These are phyloP conservation scores for Digitonthophagus gazella DNA, from an alignment of 2,888 invertebrate genomes.

Conservation along the genomic window DNA sequence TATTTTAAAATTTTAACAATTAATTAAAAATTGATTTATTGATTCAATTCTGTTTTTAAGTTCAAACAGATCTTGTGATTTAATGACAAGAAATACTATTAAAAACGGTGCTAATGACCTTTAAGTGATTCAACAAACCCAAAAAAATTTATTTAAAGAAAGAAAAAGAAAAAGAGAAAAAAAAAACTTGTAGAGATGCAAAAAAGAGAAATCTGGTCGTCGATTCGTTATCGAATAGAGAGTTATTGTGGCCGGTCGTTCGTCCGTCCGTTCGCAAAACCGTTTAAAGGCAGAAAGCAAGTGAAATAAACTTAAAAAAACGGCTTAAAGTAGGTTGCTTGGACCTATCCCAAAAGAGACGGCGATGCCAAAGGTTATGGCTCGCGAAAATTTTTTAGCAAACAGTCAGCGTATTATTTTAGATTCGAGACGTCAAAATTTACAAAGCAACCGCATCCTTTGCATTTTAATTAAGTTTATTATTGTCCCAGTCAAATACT, in stretches of 20 bases:
- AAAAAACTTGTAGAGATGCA: no score
- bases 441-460: background rate
- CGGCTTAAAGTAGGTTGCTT: background rate
- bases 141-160: background rate
- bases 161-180: no score
- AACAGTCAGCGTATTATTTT: background rate
- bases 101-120: background rate
- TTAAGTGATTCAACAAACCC: background rate
- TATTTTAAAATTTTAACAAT: background rate
- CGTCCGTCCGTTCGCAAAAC: no score
- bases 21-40: no score
- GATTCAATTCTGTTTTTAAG: no score
- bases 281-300: no score
- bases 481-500: no score
- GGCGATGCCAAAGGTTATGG: background rate
- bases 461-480: background rate
- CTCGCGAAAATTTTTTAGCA: background rate
- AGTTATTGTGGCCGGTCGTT: background rate
- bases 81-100: no score
- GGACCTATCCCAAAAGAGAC: background rate
- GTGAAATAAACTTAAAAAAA: background rate
- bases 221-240: background rate
- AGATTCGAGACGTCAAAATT: background rate
- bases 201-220: background rate
- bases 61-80: no score